phyloP scores from a whole-genome alignment of 2,888 invertebrate species.

The Caenorhabditis sp. region DNA sequence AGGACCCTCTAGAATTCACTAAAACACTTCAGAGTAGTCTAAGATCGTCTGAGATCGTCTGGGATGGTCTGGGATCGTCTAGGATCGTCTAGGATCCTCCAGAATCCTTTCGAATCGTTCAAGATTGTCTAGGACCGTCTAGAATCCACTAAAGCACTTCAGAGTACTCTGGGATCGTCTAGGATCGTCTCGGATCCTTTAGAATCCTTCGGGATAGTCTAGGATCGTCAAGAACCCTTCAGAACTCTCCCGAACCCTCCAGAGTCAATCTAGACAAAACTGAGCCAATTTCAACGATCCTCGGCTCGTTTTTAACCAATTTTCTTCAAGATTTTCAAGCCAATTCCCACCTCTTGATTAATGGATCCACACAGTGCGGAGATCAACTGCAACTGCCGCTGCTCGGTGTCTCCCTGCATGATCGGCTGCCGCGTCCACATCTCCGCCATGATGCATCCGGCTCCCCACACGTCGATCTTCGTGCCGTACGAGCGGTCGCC shows the following conservation, averaged over 20 bases:
- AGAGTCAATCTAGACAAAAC: no score
- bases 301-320: neutral
- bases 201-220: no score
- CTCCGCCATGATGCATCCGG: conserved; percentile 99
- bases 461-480: conserved; percentile 93
- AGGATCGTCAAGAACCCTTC: no score
- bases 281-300: neutral
- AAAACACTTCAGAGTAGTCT: no score
- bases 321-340: conserved; percentile 3
- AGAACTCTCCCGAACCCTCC: no score
- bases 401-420: conserved; percentile 93
- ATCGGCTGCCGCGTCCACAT: conserved; percentile 94
- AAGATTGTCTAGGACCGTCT: no score
- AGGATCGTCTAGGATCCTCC: neutral
- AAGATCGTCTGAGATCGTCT: no score
- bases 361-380: conserved; percentile 97
- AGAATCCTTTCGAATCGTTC: no score
- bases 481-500: conserved; percentile 92
- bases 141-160: no score
- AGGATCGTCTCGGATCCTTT: neutral
- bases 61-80: no score
- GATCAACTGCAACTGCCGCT: conserved; percentile 95
- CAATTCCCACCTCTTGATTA: conserved; percentile 88
- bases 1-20: no score
- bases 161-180: no score